Evolutionary conservation across 2,797 vertebrate genomes (phyloP), one percentile per base, ranked within the genome.

Genomic region (Bryconaethiops microstoma): DNA sequence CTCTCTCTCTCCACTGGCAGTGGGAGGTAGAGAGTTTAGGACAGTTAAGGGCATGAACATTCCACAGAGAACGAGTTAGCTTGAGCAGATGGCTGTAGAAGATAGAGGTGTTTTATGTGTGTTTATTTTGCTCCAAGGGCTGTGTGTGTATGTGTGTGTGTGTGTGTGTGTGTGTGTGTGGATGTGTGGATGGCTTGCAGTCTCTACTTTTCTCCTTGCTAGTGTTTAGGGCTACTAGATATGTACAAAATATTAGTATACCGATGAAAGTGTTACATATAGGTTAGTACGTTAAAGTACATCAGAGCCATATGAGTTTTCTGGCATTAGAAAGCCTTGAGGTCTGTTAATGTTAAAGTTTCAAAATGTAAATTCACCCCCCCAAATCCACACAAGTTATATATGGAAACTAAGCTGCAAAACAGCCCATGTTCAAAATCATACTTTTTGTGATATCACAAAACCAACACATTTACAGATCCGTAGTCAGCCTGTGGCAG

Each of bases 81-180:
- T 4, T 62, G 29, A 76, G 62, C 76, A 74, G 81, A 73, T 81
- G 73, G 54, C 42, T 25, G 57, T 42, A 29, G 70, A 52, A 74
- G 81, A 78, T 82, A 67, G 81, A 75, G 40, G 72, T 76, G 73
- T 70, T 52, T 52, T 79, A 62, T 81, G 14, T 62, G 54, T 70
- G 73, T 76, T 60, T 80, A 55, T 81, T 76, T 81, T 29, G 74
- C 71, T 74, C 23, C 23, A n/a, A 74, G 63, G 25, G 13, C 60
- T 62, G 65, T 64, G 79, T 64, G 25, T 23, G 42, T 23, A 45
- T 64, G 74, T 42, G 72, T 48, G 21, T 12, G 63, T 68, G 35
- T 57, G 45, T 74, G 73, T 39, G 48, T 74, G 25, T 23, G 42
- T 64, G 74, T 42, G 72, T 48, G 21, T 12, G 63, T 68, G 35